Percentiles rank a stretch among this genome's conserved stretches.
These are phyloP conservation scores for Pristionchus japonicus DNA, from an alignment of 2,888 invertebrate genomes.

Conservation along the genomic window DNA sequence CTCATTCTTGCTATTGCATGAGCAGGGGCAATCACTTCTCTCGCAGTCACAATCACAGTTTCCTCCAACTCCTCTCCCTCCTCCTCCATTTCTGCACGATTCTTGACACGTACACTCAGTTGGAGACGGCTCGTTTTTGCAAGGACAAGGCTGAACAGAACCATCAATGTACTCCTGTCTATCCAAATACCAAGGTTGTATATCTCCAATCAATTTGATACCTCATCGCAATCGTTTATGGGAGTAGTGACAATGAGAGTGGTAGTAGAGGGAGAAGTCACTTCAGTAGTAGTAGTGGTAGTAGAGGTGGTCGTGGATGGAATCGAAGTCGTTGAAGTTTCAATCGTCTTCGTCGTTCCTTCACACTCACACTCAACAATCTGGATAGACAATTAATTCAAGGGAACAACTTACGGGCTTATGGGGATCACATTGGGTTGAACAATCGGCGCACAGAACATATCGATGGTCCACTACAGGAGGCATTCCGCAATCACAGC, in stretches of 20 bases:
- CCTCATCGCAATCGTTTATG: too few relatives aligned
- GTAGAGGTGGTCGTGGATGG: background rate
- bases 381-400: background rate
- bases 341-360: background rate
- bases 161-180: too few relatives aligned
- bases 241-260: background rate
- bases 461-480: background rate
- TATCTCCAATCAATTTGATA: too few relatives aligned
- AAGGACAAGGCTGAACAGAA: background rate
- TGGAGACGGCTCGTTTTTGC: background rate
- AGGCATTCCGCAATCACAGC: background rate
- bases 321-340: background rate
- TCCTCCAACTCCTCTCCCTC: background rate
- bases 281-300: too few relatives aligned
- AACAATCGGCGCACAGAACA: background rate
- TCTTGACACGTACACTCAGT: background rate
- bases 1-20: background rate
- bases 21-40: background rate
- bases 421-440: background rate
- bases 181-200: too few relatives aligned
- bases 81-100: background rate
- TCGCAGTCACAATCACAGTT: background rate
- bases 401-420: background rate
- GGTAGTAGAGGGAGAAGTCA: too few relatives aligned
- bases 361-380: background rate